A percentile compares a stretch with the other conserved stretches of the same genome.
These are phyloP conservation scores for Acanthoscelides obtectus DNA, from an alignment of 2,888 invertebrate species.

Conservation along the genomic window DNA sequence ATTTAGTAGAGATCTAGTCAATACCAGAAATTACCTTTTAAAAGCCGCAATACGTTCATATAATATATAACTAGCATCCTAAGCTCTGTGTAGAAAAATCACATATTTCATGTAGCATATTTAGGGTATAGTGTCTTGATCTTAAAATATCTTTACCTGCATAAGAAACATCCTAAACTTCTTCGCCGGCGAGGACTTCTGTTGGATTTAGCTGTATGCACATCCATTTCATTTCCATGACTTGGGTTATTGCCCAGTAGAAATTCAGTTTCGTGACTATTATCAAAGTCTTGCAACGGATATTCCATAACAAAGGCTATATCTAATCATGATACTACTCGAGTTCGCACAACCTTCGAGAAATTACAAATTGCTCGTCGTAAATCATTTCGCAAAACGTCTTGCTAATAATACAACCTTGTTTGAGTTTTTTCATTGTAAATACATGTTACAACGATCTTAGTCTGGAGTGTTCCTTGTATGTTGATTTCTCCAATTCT, in stretches of 20 bases:
- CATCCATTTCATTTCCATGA: conserved; percentile 46
- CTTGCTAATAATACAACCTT: background rate
- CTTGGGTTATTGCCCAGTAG: conserved; percentile 40
- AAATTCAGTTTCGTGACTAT: conserved; percentile 47
- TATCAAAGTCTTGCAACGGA: conserved; percentile 47
- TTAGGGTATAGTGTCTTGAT: too few relatives aligned
- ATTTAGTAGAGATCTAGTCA: too few relatives aligned
- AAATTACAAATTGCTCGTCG: background rate
- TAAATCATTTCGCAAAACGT: background rate
- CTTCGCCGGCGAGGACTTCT: conserved; percentile 38
- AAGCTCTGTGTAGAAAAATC: too few relatives aligned
- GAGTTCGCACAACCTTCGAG: background rate
- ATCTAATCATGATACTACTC: conserved; percentile 7
- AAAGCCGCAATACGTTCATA: too few relatives aligned
- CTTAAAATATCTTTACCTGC: conserved; percentile 34
- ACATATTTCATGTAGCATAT: too few relatives aligned
- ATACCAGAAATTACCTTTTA: too few relatives aligned
- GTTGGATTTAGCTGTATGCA: conserved; percentile 36
- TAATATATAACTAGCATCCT: too few relatives aligned
- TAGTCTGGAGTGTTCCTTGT: background rate
- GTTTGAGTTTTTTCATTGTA: background rate
- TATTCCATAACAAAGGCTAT: conserved; percentile 42
- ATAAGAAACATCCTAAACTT: conserved; percentile 37
- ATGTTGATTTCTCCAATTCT: background rate
- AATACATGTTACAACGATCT: background rate